A percentile compares a stretch with the other conserved stretches of the same genome.
Conservation (phyloP, 2,797 vertebrate genomes). For the Heterohyrax brucei region DNA sequence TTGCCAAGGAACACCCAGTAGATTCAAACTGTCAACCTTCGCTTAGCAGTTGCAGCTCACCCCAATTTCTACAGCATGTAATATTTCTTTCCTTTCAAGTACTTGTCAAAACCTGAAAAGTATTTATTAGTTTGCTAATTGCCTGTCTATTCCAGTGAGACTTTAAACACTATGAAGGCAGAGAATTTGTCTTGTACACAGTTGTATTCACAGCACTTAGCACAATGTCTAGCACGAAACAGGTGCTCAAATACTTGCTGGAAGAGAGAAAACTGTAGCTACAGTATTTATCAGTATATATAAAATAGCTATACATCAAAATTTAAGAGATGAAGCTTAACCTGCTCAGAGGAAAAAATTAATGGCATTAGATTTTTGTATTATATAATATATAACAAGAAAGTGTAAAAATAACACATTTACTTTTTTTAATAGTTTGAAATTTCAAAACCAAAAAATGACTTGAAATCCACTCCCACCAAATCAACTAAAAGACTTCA, state of each 20-base stretch:
- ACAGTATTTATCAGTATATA: not conserved
- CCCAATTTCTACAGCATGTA: not conserved
- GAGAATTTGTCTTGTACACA: not conserved
- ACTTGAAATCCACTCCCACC: not conserved
- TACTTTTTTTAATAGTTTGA: not conserved
- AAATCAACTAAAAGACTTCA: not conserved
- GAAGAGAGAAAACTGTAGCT: not conserved
- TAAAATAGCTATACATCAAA: not conserved
- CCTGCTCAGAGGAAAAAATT: not conserved
- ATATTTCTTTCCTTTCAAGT: not conserved
- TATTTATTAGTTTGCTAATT: not conserved
- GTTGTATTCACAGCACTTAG: not conserved
- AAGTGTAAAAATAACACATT: not conserved
- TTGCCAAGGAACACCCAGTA: not conserved
- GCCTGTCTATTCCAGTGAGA: not conserved
- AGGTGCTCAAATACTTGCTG: not conserved
- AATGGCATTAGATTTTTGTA: conserved; percentile 1
- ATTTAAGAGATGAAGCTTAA: not conserved
- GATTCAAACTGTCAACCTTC: not conserved
- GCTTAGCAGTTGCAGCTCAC: not conserved
- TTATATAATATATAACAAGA: conserved; percentile 42
- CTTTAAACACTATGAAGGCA: not conserved
- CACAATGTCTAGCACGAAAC: not conserved
- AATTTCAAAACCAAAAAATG: not conserved
- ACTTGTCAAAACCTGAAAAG: conserved; percentile 31